Evolutionary conservation across 2,888 invertebrate genomes (phyloP).

Genomic region (Apodemia zela): DNA sequence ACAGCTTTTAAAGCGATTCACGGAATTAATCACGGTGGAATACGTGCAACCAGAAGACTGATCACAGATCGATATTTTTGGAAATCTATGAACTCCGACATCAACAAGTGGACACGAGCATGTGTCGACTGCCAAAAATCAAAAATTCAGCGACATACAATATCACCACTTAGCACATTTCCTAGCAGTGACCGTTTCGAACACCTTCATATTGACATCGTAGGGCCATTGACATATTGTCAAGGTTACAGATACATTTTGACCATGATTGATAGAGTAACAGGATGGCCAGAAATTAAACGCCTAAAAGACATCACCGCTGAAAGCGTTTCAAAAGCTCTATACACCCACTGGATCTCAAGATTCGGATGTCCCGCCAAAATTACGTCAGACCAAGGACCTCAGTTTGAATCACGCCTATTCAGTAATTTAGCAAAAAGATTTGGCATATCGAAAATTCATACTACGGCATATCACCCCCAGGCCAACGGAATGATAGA

Average conservation of each 20-base stretch:
- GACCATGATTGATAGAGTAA: slow-evolving; percentile 29
- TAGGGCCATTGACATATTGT: slow-evolving; percentile 32
- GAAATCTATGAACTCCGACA: slow-evolving; percentile 29
- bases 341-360: slow-evolving; percentile 34
- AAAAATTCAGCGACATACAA: slow-evolving; percentile 29
- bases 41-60: slow-evolving; percentile 23
- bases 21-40: slow-evolving; percentile 16
- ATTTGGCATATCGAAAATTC: not conserved
- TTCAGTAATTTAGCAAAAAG: not conserved
- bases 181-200: slow-evolving; percentile 16
- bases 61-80: slow-evolving; percentile 26
- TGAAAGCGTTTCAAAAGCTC: slow-evolving; percentile 35
- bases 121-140: slow-evolving; percentile 19
- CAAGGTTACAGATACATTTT: slow-evolving; percentile 28
- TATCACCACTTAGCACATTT: slow-evolving; percentile 26
- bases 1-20: slow-evolving; percentile 13
- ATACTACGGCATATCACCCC: not conserved
- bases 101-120: slow-evolving; percentile 25
- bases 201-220: slow-evolving; percentile 28
- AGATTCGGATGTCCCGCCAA: slow-evolving; percentile 33
- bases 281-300: slow-evolving; percentile 29
- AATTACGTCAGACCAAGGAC: slow-evolving; percentile 23
- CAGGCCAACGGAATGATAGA: not conserved
- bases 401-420: not conserved
- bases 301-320: slow-evolving; percentile 31